These are phyloP conservation scores for Zaprionus capensis DNA, from an alignment of 1,140 invertebrate species.

Conservation along the genomic window DNA sequence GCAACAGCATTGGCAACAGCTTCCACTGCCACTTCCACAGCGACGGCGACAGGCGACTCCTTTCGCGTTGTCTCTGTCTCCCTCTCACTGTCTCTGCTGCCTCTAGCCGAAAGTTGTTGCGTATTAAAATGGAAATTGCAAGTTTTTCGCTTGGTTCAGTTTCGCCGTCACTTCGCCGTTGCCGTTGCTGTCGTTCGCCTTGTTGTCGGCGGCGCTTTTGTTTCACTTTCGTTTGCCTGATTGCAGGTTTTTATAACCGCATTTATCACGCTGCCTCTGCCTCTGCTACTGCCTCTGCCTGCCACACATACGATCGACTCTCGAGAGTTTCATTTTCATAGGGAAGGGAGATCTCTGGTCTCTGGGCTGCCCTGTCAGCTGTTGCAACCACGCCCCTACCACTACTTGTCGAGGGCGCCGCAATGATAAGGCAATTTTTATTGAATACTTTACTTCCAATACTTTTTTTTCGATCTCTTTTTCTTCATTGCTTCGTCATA, in stretches of 20 bases:
- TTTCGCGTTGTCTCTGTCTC: slow-evolving; percentile 10
- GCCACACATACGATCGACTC: slow-evolving; percentile 65
- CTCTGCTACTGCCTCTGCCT: slow-evolving; percentile 10
- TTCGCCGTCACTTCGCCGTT: slow-evolving; percentile 18
- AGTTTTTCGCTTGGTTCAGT: slow-evolving; percentile 65
- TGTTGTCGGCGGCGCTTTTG: slow-evolving; percentile 67
- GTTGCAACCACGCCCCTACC: slow-evolving; percentile 16
- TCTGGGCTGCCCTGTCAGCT: slow-evolving; percentile 19
- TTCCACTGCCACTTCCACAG: background rate
- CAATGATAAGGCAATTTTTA: slow-evolving; percentile 47
- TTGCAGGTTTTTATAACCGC: slow-evolving; percentile 74
- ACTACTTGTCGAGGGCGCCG: background rate
- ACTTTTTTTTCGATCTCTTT: background rate
- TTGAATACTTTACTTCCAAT: slow-evolving; percentile 19
- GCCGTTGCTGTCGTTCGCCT: slow-evolving; percentile 22
- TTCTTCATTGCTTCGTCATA: slow-evolving; percentile 44
- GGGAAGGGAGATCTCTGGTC: background rate
- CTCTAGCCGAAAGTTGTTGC: slow-evolving; percentile 82
- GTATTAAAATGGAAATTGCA: slow-evolving; percentile 83
- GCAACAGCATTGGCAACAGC: background rate
- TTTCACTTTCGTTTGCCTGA: slow-evolving; percentile 82
- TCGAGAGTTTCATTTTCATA: slow-evolving; percentile 39
- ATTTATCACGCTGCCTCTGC: slow-evolving; percentile 74
- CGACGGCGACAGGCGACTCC: slow-evolving; percentile 27
- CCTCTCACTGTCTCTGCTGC: slow-evolving; percentile 21